Percentiles rank a stretch among this genome's conserved stretches.
Conservation (phyloP, 2,888 invertebrate species). For the Deroplatys truncata region DNA sequence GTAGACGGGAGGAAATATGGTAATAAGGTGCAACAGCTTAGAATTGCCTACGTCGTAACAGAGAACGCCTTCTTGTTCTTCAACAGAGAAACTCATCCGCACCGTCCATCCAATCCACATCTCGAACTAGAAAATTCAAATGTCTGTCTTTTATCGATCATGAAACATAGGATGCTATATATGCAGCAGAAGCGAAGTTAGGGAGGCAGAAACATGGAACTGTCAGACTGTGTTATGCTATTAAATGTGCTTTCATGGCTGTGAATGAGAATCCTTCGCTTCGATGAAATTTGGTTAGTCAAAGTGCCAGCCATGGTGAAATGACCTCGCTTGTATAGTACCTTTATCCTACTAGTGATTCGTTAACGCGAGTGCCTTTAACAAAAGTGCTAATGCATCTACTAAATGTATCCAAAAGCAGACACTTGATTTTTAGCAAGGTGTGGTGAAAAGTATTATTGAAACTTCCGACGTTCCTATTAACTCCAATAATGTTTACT, state of each 20-base stretch:
- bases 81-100: not conserved
- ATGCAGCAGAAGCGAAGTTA: not conserved
- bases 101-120: not conserved
- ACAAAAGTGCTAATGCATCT: no score
- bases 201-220: not conserved
- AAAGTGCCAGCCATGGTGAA: no score
- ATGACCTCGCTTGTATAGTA: no score
- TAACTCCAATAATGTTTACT: no score
- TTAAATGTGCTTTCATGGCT: not conserved
- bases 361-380: no score
- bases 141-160: not conserved
- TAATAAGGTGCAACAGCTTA: not conserved
- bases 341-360: no score
- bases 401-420: no score
- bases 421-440: no score
- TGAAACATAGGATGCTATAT: not conserved
- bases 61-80: not conserved
- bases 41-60: not conserved
- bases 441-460: no score
- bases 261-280: not conserved
- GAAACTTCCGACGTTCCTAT: no score
- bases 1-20: not conserved
- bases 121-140: not conserved
- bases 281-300: no score
- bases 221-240: not conserved